phyloP scores from a whole-genome alignment of 2,113 vertebrate species.

The Orycteropus afer region DNA sequence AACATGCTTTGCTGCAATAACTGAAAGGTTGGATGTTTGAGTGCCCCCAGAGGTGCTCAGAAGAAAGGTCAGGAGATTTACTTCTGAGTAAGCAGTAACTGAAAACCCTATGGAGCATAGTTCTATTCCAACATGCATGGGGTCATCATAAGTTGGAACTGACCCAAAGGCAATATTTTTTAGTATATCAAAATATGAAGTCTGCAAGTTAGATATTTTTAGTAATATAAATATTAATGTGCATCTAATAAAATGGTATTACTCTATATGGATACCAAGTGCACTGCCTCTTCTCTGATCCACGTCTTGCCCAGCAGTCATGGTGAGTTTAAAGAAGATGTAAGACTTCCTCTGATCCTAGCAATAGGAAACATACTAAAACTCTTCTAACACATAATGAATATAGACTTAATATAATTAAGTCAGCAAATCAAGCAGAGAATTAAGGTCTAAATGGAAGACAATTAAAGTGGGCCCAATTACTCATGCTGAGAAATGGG shows the following conservation, averaged over 20 bases:
- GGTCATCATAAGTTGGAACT: background rate
- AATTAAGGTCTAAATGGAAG: conserved; percentile 60
- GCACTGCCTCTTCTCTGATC: background rate
- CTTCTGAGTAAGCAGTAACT: background rate
- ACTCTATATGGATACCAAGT: background rate
- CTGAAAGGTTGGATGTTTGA: background rate
- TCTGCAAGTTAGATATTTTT: background rate
- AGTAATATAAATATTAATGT: too few relatives aligned
- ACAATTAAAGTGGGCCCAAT: conserved; percentile 38
- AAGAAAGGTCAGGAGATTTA: background rate
- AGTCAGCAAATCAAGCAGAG: conserved; percentile 56
- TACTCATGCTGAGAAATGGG: conserved; percentile 70
- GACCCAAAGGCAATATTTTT: background rate
- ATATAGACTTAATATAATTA: conserved; percentile 51
- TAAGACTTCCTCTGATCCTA: conserved; percentile 11
- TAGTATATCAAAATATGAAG: background rate
- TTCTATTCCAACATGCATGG: background rate
- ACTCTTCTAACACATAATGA: conserved; percentile 10
- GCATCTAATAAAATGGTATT: background rate
- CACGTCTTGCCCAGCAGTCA: background rate
- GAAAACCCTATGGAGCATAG: background rate
- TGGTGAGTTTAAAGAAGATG: background rate
- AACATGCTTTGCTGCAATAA: background rate
- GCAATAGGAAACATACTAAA: conserved; percentile 55
- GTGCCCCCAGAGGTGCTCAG: background rate